Percentiles rank a stretch among this genome's conserved stretches.
phyloP scores from a whole-genome alignment of 2,113 vertebrate genomes.

The Polyodon spathula region DNA sequence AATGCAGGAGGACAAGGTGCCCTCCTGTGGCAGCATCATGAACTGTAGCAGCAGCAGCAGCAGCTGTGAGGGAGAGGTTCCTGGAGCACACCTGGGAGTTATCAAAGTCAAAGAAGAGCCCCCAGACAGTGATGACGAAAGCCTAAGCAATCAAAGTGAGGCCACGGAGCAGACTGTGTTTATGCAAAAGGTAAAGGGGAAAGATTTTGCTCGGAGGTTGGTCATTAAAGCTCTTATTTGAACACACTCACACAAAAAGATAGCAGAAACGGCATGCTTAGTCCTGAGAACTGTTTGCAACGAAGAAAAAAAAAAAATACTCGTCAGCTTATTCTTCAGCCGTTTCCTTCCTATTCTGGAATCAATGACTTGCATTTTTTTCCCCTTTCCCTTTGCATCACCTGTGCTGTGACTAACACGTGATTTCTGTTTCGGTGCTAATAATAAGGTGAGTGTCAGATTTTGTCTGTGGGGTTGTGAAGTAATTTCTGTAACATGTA shows the following conservation, averaged over 20 bases:
- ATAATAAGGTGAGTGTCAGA: conserved; percentile 17
- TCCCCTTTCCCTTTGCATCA: neutral
- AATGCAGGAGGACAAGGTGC: conserved; percentile 79
- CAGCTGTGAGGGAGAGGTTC: conserved; percentile 50
- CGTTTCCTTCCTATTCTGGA: conserved; percentile 24
- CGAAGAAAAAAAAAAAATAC: neutral
- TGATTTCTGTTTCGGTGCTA: neutral
- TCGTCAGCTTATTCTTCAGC: neutral
- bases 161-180: conserved; percentile 80
- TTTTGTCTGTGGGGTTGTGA: conserved; percentile 47
- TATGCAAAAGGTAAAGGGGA: conserved; percentile 94
- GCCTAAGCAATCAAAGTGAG: conserved; percentile 68
- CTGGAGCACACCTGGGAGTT: conserved; percentile 63
- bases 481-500: conserved; percentile 52
- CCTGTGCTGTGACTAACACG: neutral
- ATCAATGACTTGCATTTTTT: neutral
- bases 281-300: neutral
- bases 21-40: conserved; percentile 61
- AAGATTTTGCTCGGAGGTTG: conserved; percentile 78
- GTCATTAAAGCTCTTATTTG: conserved; percentile 94
- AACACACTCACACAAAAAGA: conserved; percentile 46
- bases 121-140: conserved; percentile 80
- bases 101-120: conserved; percentile 94
- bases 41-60: conserved; percentile 62
- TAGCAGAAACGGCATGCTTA: neutral